Evolutionary conservation across 2,888 invertebrate species (phyloP).

Genomic region (Schrankia costaestrigalis): DNA sequence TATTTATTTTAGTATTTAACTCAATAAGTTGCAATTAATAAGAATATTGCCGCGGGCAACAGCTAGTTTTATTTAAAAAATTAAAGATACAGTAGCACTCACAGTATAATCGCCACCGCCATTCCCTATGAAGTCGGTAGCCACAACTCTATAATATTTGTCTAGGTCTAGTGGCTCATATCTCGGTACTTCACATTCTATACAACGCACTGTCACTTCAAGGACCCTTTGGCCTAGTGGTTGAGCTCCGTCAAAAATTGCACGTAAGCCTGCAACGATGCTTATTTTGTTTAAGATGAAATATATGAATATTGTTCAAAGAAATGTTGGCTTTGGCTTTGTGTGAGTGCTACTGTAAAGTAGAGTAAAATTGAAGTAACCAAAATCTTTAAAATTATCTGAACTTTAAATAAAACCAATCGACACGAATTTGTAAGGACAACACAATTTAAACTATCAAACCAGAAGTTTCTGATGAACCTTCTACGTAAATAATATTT

Average conservation of each 20-base stretch:
- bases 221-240: conserved; percentile 80
- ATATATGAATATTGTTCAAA: too few species aligned
- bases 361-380: too few species aligned
- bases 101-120: conserved; percentile 85
- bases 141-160: conserved; percentile 81
- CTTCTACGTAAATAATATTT: too few species aligned
- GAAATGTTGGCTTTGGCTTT: too few species aligned
- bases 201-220: conserved; percentile 79
- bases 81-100: conserved; percentile 36
- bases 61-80: not conserved
- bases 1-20: too few species aligned
- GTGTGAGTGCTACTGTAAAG: too few species aligned
- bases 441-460: too few species aligned
- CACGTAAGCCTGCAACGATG: conserved; percentile 72
- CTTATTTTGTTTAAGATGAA: too few species aligned
- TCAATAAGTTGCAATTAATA: not conserved
- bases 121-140: conserved; percentile 78
- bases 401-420: too few species aligned
- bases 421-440: too few species aligned
- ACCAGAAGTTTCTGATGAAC: too few species aligned
- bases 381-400: too few species aligned
- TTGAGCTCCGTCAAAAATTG: conserved; percentile 79
- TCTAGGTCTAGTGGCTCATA: conserved; percentile 80
- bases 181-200: conserved; percentile 81
- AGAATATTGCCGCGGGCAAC: not conserved